Conservation (phyloP, 2,888 invertebrate genomes). For the Papilio elwesi region DNA sequence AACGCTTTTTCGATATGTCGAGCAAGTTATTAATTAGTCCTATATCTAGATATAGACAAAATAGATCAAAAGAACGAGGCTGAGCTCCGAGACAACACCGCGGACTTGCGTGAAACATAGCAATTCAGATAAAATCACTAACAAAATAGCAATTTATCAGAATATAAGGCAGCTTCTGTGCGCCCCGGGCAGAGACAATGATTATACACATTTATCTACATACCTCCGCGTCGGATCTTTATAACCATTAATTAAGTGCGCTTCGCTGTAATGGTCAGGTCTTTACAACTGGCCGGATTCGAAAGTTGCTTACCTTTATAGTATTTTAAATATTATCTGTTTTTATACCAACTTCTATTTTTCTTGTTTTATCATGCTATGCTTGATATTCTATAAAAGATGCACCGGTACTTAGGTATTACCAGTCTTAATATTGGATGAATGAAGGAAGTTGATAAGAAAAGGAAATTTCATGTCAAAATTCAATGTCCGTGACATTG, state of each 20-base stretch:
- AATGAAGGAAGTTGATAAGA: too few species aligned
- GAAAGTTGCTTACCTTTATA: slow-evolving; percentile 18
- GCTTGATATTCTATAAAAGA: too few species aligned
- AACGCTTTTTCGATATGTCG: slow-evolving; percentile 26
- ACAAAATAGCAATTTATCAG: slow-evolving; percentile 42
- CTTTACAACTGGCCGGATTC: slow-evolving; percentile 26
- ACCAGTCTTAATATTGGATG: too few species aligned
- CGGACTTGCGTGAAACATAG: slow-evolving; percentile 24
- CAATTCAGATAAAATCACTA: slow-evolving; percentile 39
- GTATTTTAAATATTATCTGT: slow-evolving; percentile 6
- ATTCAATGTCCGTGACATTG: too few species aligned
- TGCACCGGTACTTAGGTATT: too few species aligned
- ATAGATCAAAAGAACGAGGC: slow-evolving; percentile 3
- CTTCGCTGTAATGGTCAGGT: slow-evolving; percentile 35
- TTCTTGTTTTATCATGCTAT: too few species aligned
- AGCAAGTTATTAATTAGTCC: not conserved
- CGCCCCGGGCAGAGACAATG: slow-evolving; percentile 40
- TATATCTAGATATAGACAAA: slow-evolving; percentile 16
- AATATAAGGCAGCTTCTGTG: slow-evolving; percentile 40
- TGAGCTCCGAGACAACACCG: slow-evolving; percentile 19
- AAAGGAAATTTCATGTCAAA: too few species aligned
- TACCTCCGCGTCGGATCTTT: slow-evolving; percentile 39
- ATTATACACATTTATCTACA: slow-evolving; percentile 44
- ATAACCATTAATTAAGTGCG: slow-evolving; percentile 39
- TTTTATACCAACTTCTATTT: too few species aligned